Conservation (phyloP, 1,140 invertebrate species). For the Nilaparvata lugens region DNA sequence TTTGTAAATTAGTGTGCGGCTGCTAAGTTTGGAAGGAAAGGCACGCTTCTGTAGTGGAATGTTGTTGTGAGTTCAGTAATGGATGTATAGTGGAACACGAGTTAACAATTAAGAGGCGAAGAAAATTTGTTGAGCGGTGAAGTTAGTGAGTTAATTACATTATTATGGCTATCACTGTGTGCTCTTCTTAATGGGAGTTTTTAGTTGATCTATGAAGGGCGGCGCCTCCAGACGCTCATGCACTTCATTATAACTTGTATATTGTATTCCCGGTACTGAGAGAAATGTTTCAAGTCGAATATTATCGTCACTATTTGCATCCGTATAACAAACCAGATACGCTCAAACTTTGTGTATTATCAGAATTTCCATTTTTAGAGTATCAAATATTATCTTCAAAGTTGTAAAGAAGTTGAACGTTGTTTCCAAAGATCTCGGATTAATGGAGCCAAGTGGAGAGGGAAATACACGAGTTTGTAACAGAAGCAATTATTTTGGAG, state of each 20-base stretch:
- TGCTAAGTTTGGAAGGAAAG: too few species aligned
- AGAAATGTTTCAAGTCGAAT: too few species aligned
- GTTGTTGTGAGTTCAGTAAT: not conserved
- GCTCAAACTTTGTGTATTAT: constrained; percentile 14
- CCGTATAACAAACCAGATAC: not conserved
- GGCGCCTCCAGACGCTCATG: not conserved
- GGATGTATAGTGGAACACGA: constrained; percentile 4
- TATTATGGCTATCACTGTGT: constrained; percentile 8
- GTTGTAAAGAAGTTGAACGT: too few species aligned
- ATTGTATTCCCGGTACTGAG: not conserved
- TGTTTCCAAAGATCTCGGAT: too few species aligned
- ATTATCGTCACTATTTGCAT: too few species aligned
- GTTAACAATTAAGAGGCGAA: constrained; percentile 10
- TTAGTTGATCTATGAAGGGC: constrained; percentile 6
- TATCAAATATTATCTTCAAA: too few species aligned
- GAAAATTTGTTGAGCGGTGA: constrained; percentile 1
- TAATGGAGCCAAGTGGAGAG: too few species aligned
- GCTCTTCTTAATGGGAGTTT: constrained; percentile 15
- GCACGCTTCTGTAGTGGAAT: too few species aligned
- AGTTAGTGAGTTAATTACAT: constrained; percentile 10
- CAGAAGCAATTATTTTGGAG: constrained; percentile 1
- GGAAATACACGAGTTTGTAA: too few species aligned
- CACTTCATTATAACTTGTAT: constrained; percentile 12
- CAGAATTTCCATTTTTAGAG: not conserved
- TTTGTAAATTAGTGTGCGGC: too few species aligned